Percentiles rank a stretch among this genome's conserved stretches.
phyloP scores from a whole-genome alignment of 2,888 invertebrate genomes.

The Eurytoma adleriae region DNA sequence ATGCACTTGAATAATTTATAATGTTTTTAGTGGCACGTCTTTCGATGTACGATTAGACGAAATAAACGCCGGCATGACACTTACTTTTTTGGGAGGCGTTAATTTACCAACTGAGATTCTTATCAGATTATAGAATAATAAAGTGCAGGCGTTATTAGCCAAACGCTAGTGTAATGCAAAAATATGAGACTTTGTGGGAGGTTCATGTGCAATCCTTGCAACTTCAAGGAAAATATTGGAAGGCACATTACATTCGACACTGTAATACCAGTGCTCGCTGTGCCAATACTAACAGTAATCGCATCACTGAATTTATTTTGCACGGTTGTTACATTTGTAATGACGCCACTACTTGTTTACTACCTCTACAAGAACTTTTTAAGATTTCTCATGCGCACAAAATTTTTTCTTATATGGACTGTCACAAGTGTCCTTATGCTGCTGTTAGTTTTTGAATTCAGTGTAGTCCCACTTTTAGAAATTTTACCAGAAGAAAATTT shows the following conservation, averaged over 20 bases:
- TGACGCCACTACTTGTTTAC: constrained; percentile 71
- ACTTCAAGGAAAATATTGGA: constrained; percentile 68
- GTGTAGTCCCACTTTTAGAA: constrained; percentile 84
- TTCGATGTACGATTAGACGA: no score
- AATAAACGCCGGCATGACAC: constrained; percentile 16
- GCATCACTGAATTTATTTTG: constrained; percentile 71
- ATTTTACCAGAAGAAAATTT: constrained; percentile 83
- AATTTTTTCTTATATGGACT: constrained; percentile 87
- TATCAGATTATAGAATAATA: background rate
- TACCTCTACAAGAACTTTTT: constrained; percentile 72
- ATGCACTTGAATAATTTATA: no score
- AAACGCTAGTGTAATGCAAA: background rate
- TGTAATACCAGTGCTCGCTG: constrained; percentile 70
- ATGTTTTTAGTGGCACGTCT: no score
- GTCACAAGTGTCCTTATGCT: constrained; percentile 82
- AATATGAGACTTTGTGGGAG: constrained; percentile 68
- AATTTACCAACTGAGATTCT: constrained; percentile 35
- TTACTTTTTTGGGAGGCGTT: background rate
- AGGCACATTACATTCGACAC: constrained; percentile 74
- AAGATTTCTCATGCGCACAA: constrained; percentile 78
- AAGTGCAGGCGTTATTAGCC: background rate
- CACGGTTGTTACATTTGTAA: constrained; percentile 69
- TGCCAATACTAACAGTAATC: constrained; percentile 69
- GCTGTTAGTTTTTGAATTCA: constrained; percentile 83
- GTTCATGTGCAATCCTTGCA: constrained; percentile 65